Conservation (phyloP, 2,888 invertebrate species). For the Limnephilus marmoratus region DNA sequence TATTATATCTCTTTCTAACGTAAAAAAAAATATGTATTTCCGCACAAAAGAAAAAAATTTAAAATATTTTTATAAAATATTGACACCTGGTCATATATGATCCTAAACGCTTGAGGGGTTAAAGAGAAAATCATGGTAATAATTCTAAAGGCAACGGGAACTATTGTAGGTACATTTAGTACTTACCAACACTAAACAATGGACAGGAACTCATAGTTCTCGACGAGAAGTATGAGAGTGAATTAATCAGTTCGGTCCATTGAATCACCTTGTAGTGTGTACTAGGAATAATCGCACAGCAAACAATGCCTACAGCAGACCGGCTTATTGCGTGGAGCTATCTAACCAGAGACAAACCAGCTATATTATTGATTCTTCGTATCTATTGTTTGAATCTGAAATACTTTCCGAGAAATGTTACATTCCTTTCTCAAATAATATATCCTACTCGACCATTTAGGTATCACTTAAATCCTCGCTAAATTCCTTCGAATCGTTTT, state of each 20-base stretch:
- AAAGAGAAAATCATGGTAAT: neutral
- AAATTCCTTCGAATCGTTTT: too few species aligned
- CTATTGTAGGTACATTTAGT: neutral
- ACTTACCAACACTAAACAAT: neutral
- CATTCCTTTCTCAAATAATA: neutral
- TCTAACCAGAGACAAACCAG: neutral
- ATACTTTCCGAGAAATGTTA: constrained; percentile 1
- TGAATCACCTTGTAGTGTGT: neutral
- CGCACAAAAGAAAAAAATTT: too few species aligned
- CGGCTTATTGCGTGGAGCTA: neutral
- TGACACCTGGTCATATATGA: too few species aligned
- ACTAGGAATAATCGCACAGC: neutral
- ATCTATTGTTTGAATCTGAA: constrained; percentile 13
- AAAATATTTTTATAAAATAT: too few species aligned
- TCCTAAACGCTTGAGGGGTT: neutral
- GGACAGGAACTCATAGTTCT: neutral
- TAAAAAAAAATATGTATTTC: too few species aligned
- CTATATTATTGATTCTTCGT: constrained; percentile 3
- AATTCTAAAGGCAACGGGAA: neutral
- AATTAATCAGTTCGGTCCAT: neutral
- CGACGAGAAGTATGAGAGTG: neutral
- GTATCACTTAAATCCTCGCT: too few species aligned
- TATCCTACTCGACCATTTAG: neutral
- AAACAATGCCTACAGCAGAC: neutral
- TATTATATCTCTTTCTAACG: too few species aligned